Base-by-base conservation (phyloP, 2,113 vertebrate genomes). In the Cariama cristata region DNA sequence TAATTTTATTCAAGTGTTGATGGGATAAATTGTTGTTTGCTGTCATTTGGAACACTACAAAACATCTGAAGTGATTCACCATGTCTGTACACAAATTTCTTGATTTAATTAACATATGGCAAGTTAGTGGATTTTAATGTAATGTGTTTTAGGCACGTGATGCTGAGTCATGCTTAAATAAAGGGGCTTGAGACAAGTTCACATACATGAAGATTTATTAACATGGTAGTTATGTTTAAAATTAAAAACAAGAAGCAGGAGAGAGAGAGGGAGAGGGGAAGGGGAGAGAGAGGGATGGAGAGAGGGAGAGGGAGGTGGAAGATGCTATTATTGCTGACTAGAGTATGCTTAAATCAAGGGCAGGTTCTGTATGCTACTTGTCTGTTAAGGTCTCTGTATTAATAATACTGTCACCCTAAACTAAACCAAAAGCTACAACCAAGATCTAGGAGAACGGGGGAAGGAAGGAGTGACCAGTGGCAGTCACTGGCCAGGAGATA, bases 221-320 rank as follows among this genome's bases (percentile, higher is more conserved):
- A 33, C 14, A 67, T 9, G 3, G 7, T 86, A 75, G 19, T 21
- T 58, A 30, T 4, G 4, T 50, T 59, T 8, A 89, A 67, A 79
- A 75, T 44, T 26, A 14, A 58, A 74, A 82, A 11, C 14, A 82
- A 44, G 27, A 77, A 77, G 6, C 2, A 0, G 1, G 2, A 18
- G 10, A 73, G n/a, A 32, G 21, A 14, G 15, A 17, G 7, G 38
- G 8, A 17, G n/a, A 20, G 11, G 5, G 12, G 8, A 38, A 22
- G 4, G 11, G 6, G 15, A 58, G 20, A 60, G 9, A 38, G 38
- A 38, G 38, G 38, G 38, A 38, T 8, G 38, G 22, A 35, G 40
- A 18, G 4, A 50, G 14, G 20, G 16, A 56, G 10, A 24, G 6
- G 8, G 18, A 62, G 20, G 14, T 0, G 0, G 10, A 7, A 56